These are phyloP conservation scores for Carollia perspicillata DNA, from an alignment of 2,113 vertebrate species.

Conservation along the genomic window DNA sequence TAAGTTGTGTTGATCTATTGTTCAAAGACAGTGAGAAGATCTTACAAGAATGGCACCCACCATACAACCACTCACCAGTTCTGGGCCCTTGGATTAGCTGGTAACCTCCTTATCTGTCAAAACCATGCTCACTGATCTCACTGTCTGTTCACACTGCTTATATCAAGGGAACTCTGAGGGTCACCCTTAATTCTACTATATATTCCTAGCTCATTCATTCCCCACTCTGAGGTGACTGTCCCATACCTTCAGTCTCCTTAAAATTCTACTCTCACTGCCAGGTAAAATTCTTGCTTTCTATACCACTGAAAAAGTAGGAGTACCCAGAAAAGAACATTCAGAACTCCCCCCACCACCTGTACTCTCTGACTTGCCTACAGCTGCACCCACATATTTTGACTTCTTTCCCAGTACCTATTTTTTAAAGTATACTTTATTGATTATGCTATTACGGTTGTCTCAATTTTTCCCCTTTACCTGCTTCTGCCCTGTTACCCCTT, in stretches of 20 bases:
- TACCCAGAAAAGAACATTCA: background rate
- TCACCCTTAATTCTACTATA: background rate
- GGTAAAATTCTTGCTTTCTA: background rate
- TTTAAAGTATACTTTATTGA: no score
- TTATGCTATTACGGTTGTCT: no score
- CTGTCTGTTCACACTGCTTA: background rate
- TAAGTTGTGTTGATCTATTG: background rate
- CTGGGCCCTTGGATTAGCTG: background rate
- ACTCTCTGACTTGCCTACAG: background rate
- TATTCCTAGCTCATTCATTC: background rate
- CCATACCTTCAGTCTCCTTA: background rate
- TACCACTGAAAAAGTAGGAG: background rate
- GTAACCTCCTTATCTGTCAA: background rate
- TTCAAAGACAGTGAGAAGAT: background rate
- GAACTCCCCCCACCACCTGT: background rate
- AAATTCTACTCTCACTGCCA: background rate
- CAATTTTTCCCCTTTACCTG: no score
- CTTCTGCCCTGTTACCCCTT: no score
- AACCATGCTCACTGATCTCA: background rate
- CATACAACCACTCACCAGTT: background rate
- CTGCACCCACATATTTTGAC: background rate
- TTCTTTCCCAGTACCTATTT: background rate
- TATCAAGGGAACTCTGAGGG: background rate
- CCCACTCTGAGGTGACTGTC: background rate
- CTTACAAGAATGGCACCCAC: background rate